These are phyloP conservation scores for Zaprionus bogoriensis DNA, from an alignment of 2,888 invertebrate genomes.

Conservation along the genomic window DNA sequence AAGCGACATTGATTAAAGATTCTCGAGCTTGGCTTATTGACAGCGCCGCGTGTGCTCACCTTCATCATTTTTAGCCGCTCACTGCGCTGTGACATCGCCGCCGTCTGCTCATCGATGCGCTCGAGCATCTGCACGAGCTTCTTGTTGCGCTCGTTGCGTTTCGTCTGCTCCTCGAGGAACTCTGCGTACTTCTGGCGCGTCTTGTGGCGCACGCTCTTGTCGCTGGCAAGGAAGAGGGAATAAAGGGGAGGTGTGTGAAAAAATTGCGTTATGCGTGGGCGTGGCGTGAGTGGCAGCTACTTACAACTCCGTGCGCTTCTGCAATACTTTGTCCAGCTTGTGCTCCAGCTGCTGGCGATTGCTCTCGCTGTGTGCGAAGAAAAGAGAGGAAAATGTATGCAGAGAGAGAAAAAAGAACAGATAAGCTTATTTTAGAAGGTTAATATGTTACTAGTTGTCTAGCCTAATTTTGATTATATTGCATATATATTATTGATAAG, in stretches of 20 bases:
- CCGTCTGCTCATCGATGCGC: conserved; percentile 85
- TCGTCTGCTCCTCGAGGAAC: conserved; percentile 85
- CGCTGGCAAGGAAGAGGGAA: too few species aligned
- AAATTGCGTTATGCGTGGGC: background rate
- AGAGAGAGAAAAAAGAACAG: background rate
- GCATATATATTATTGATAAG: too few species aligned
- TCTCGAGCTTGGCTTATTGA: background rate
- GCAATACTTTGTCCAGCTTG: conserved; percentile 84
- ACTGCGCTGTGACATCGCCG: conserved; percentile 85
- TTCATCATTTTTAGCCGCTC: conserved; percentile 85
- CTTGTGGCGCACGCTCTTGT: conserved; percentile 76
- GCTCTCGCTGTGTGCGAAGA: conserved; percentile 84
- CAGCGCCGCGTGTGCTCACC: too few species aligned
- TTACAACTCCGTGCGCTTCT: conserved; percentile 84
- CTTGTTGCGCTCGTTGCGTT: conserved; percentile 85
- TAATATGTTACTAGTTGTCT: too few species aligned
- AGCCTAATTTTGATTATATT: too few species aligned
- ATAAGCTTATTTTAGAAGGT: too few species aligned
- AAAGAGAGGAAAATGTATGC: too few species aligned
- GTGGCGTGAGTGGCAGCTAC: conserved; percentile 45
- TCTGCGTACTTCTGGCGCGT: conserved; percentile 80
- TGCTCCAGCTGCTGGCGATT: conserved; percentile 84
- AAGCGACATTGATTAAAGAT: conserved; percentile 24
- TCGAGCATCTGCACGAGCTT: conserved; percentile 85
- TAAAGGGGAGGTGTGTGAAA: background rate